Evolutionary conservation across 2,888 invertebrate genomes (phyloP).

Genomic region (Chaitophorus viminalis): DNA sequence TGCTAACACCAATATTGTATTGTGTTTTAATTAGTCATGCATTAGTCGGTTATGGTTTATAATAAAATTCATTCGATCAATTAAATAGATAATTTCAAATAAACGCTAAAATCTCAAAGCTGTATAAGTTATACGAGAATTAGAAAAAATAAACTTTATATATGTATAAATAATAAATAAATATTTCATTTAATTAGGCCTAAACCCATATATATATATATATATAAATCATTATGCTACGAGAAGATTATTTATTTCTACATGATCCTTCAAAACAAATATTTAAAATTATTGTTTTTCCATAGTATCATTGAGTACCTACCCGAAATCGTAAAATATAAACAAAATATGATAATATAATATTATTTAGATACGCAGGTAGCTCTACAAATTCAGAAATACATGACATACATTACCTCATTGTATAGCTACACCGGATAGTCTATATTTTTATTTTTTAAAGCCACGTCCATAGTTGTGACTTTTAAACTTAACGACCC

Average conservation of each 20-base stretch:
- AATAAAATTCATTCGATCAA: neutral
- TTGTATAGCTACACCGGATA: neutral
- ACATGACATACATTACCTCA: neutral
- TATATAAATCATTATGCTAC: neutral
- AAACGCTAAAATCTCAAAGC: neutral
- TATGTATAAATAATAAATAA: no score
- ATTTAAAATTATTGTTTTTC: neutral
- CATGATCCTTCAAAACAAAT: neutral
- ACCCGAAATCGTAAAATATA: neutral
- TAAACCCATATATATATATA: no score
- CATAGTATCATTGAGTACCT: neutral
- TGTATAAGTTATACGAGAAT: neutral
- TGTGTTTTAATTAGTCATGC: neutral
- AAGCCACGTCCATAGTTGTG: conserved; percentile 18
- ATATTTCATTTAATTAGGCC: no score
- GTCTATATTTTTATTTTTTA: neutral
- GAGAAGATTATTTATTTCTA: no score
- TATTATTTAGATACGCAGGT: neutral
- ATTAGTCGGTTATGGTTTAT: neutral
- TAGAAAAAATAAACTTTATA: neutral
- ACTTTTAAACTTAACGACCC: conserved; percentile 47
- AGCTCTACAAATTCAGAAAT: neutral
- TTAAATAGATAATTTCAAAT: neutral
- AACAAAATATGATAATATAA: neutral
- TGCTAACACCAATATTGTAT: neutral